Evolutionary conservation across 2,888 invertebrate genomes (phyloP).

Genomic region (Saturnia pavonia): DNA sequence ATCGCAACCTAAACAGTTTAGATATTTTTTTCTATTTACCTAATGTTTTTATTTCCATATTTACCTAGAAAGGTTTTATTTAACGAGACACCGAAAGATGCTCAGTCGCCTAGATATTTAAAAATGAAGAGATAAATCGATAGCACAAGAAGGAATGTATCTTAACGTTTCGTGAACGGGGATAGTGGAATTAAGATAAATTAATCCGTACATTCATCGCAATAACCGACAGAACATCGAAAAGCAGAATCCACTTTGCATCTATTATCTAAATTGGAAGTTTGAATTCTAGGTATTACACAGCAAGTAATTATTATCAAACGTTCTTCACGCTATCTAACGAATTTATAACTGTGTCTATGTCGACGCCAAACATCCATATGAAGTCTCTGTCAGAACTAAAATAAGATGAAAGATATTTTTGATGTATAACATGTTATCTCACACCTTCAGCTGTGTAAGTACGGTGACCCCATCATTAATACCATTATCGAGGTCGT

Average conservation of each 20-base stretch:
- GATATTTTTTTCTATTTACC: too few relatives aligned
- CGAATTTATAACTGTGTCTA: background rate
- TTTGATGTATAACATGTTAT: background rate
- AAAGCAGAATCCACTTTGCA: background rate
- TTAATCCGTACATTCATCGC: background rate
- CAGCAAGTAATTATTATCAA: background rate
- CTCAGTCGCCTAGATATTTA: background rate
- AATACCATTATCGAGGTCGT: constrained; percentile 5
- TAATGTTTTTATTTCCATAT: too few relatives aligned
- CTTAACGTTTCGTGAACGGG: background rate
- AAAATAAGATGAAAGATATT: background rate
- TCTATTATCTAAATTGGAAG: background rate
- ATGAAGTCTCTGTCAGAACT: background rate
- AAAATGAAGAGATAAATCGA: background rate
- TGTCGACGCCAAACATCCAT: background rate
- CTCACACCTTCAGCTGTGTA: constrained; percentile 11
- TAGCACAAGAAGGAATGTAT: background rate
- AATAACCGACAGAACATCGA: background rate
- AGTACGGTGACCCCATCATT: constrained; percentile 6
- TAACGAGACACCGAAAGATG: background rate
- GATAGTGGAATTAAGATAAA: background rate
- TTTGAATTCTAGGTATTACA: background rate
- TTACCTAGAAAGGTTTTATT: too few relatives aligned
- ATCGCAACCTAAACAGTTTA: too few relatives aligned
- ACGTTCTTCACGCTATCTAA: background rate